Percentiles rank a stretch among this genome's conserved stretches.
phyloP scores from a whole-genome alignment of 2,797 vertebrate species.

The Fringilla coelebs region DNA sequence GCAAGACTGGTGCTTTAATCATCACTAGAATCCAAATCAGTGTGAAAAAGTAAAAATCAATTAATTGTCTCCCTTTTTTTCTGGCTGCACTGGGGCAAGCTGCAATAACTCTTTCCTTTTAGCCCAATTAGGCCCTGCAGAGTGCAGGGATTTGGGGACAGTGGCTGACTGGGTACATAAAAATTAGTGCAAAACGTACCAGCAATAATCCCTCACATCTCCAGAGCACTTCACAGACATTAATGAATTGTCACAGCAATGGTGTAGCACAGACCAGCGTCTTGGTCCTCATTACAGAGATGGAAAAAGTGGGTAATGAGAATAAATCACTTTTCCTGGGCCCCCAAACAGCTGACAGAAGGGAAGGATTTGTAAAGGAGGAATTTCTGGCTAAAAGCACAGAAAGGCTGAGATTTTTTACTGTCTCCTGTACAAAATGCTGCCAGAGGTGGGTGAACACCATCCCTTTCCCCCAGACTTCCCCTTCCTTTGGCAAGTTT shows the following conservation, averaged over 20 bases:
- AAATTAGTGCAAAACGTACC: neutral
- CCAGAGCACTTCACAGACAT: neutral
- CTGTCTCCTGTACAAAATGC: neutral
- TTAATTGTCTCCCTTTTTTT: neutral
- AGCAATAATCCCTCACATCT: neutral
- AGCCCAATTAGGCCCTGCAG: neutral
- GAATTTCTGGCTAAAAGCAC: neutral
- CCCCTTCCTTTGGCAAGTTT: neutral
- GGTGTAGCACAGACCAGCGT: neutral
- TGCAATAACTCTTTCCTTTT: neutral
- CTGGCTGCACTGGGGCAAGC: neutral
- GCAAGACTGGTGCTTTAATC: neutral
- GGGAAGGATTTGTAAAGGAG: neutral
- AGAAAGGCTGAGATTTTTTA: neutral
- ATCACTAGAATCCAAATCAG: neutral
- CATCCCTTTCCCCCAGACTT: neutral
- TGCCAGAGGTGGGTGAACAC: neutral
- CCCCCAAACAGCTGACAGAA: neutral
- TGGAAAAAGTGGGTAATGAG: neutral
- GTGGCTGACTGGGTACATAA: neutral
- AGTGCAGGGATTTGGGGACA: neutral
- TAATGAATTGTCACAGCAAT: conserved; percentile 8
- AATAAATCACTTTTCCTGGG: neutral
- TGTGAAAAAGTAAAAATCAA: neutral
- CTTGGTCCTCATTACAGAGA: conserved; percentile 5